Conservation (phyloP, 2,888 invertebrate genomes). For the Oligia strigilis region DNA sequence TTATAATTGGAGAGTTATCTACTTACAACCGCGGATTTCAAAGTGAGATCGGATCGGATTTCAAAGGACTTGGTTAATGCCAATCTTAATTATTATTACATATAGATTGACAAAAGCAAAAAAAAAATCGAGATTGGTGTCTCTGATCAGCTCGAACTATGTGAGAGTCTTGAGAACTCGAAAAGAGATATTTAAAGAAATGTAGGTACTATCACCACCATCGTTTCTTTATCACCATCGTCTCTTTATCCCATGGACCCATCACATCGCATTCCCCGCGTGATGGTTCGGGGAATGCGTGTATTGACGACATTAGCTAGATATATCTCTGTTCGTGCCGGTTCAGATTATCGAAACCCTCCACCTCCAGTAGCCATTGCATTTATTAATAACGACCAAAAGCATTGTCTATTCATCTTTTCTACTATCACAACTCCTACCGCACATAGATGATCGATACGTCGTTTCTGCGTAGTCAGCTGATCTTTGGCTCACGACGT, state of each 20-base stretch:
- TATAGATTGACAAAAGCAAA: not conserved
- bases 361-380: not conserved
- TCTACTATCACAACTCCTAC: slow-evolving; percentile 27
- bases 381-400: slow-evolving; percentile 25
- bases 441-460: slow-evolving; percentile 48
- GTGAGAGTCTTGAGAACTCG: not conserved
- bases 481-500: slow-evolving; percentile 73
- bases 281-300: too few species aligned
- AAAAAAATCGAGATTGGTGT: not conserved
- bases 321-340: not conserved
- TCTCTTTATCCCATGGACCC: not conserved
- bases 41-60: not conserved
- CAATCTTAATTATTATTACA: not conserved
- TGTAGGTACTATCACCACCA: not conserved
- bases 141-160: not conserved
- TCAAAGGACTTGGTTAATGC: too few species aligned
- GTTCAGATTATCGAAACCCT: slow-evolving; percentile 4
- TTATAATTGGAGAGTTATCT: slow-evolving; percentile 44
- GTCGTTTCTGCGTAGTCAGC: slow-evolving; percentile 48
- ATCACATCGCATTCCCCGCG: not conserved
- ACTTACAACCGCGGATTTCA: not conserved
- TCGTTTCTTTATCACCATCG: not conserved
- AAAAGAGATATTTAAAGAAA: not conserved
- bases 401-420: slow-evolving; percentile 35
- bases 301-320: too few species aligned